phyloP scores from a whole-genome alignment of 2,113 vertebrate genomes.

The Carassius auratus region DNA sequence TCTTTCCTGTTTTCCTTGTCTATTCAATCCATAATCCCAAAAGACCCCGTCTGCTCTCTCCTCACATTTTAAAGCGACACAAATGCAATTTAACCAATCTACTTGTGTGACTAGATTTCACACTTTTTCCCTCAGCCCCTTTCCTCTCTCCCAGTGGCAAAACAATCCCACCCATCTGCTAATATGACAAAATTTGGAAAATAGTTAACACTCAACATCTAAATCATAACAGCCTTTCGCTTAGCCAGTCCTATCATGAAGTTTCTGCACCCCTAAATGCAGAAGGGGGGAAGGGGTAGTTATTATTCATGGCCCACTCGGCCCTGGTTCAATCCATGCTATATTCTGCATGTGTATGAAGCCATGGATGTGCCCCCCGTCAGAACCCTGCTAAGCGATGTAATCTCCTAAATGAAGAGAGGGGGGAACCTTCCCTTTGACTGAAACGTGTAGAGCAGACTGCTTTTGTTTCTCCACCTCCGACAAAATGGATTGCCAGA shows the following conservation, averaged over 20 bases:
- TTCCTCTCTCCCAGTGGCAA: conserved; percentile 70
- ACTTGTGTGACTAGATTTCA: conserved; percentile 78
- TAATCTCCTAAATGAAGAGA: conserved; percentile 99
- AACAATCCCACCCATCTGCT: conserved; percentile 11
- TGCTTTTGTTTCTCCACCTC: conserved; percentile 92
- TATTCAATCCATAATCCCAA: conserved; percentile 35
- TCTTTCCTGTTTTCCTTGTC: conserved; percentile 27
- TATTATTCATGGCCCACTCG: conserved; percentile 58
- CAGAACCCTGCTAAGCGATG: conserved; percentile 80
- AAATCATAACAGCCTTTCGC: conserved; percentile 4
- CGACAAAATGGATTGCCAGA: conserved; percentile 97
- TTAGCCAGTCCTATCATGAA: background rate
- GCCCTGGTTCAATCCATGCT: conserved; percentile 87
- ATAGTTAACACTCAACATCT: background rate
- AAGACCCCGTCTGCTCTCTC: conserved; percentile 38
- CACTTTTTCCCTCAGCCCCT: conserved; percentile 74
- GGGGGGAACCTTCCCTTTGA: conserved; percentile 90
- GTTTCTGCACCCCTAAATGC: conserved; percentile 40
- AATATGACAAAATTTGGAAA: conserved; percentile 15
- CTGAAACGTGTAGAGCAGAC: conserved; percentile 91
- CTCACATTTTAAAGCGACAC: conserved; percentile 55
- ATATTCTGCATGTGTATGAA: conserved; percentile 90
- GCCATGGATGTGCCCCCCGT: conserved; percentile 69
- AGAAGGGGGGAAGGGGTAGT: conserved; percentile 73
- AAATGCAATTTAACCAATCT: conserved; percentile 82